These are phyloP conservation scores for Heterocephalus glaber DNA, from an alignment of 2,113 vertebrate genomes.

Conservation along the genomic window DNA sequence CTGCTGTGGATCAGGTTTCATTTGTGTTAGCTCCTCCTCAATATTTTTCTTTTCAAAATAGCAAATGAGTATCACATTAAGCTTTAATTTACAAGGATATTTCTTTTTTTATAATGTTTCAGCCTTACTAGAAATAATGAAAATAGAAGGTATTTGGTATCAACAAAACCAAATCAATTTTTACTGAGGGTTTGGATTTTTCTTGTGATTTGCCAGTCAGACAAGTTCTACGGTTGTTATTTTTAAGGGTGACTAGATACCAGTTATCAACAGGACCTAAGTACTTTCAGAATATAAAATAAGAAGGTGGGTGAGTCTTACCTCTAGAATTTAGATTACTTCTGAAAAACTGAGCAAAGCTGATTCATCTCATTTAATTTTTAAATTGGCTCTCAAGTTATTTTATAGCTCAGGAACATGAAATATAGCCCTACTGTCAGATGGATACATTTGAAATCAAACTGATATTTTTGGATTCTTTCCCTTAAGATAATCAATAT, in stretches of 20 bases:
- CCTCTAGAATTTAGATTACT: neutral
- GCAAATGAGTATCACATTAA: neutral
- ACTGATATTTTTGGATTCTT: neutral
- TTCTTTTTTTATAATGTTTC: neutral
- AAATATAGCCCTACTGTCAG: neutral
- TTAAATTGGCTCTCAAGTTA: neutral
- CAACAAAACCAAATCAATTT: neutral
- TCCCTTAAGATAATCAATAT: neutral
- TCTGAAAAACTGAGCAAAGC: neutral
- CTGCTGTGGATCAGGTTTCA: neutral
- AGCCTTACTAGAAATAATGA: neutral
- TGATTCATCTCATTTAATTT: neutral
- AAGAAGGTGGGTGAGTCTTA: neutral
- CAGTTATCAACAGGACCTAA: neutral
- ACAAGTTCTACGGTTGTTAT: neutral
- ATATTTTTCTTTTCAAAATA: constrained; percentile 16
- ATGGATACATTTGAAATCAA: constrained; percentile 20
- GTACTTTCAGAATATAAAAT: neutral
- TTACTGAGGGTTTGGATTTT: neutral
- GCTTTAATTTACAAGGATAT: neutral
- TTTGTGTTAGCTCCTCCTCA: neutral
- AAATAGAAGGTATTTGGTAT: neutral
- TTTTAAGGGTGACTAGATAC: neutral
- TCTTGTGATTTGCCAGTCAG: neutral
- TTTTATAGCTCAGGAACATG: neutral